Base-by-base conservation (phyloP, 2,113 vertebrate genomes). In the Dissostichus mawsoni region DNA sequence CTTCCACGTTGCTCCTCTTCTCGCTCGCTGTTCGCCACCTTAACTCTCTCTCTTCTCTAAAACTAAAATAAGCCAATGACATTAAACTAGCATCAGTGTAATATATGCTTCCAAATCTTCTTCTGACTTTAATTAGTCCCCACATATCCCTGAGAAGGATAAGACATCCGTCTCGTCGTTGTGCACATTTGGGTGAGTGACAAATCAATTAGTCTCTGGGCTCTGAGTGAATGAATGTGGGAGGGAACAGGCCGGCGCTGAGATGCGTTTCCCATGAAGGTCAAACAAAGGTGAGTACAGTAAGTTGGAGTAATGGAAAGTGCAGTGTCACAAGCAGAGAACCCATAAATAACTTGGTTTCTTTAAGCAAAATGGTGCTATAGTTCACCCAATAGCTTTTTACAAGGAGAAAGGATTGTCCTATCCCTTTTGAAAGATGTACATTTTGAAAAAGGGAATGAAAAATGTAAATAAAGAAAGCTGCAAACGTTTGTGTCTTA, bases 21-120 rank as follows among this genome's bases (percentile, higher is more conserved):
- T n/a, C 51, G 17, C 50, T n/a, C 51, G 20, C 14, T 29, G 2
- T 65, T 63, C 65, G 51, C 33, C 53, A 66, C 74, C 57, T 56
- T 70, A 72, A 68, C 29, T 72, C 18, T 41, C 13, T 41, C 58
- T 20, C 41, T 47, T 36, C 65, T 61, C n/a, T 20, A 48, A 44
- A 71, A 69, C 75, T 77, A 70, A 90, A 90, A 85, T 89, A 81
- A 81, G 83, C 78, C 86, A 89, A 67, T 68, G 58, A 61, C 71
- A 85, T 89, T 85, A 79, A 82, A 82, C 53, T 61, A 65, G 48
- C 78, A 82, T 81, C 67, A 76, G 16, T 55, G 65, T 52, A 63
- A 81, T 74, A 62, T 56, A 61, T 74, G 65, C 53, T 55, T 23
- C 72, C 16, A 45, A 61, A 88, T 83, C 67, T 72, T 50, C 62